Evolutionary conservation across 2,797 vertebrate genomes (phyloP).

Genomic region (Tinamus major): DNA sequence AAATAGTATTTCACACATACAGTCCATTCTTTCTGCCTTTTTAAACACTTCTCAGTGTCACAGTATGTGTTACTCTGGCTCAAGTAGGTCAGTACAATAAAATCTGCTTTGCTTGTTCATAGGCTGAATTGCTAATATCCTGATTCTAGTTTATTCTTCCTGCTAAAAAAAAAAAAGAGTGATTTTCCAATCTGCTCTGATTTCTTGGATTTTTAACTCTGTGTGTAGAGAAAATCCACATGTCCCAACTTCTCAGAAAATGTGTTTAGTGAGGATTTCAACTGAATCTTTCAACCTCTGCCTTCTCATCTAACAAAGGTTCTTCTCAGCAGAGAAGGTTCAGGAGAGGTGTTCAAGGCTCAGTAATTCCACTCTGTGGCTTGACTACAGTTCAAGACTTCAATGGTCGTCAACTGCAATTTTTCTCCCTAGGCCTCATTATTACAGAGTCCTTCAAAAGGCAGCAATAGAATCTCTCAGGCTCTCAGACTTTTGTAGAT

Average conservation of each 20-base stretch:
- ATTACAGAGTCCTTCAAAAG: conserved; percentile 58
- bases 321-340: conserved; percentile 64
- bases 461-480: conserved; percentile 50
- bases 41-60: conserved; percentile 11
- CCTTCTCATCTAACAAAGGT: conserved; percentile 60
- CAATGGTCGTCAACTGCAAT: conserved; percentile 60
- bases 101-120: conserved; percentile 47
- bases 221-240: conserved; percentile 40
- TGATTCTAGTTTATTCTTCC: conserved; percentile 49
- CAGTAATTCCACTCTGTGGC: conserved; percentile 60
- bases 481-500: conserved; percentile 45
- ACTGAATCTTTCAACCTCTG: conserved; percentile 57
- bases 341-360: conserved; percentile 55
- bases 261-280: conserved; percentile 55
- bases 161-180: conserved; percentile 2
- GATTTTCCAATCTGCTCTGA: conserved; percentile 27
- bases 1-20: not conserved
- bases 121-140: conserved; percentile 18
- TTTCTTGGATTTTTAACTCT: conserved; percentile 34
- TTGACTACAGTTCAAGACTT: conserved; percentile 69
- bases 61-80: not conserved
- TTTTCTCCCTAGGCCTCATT: conserved; percentile 64
- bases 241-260: conserved; percentile 62
- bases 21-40: conserved; percentile 1
- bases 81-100: conserved; percentile 18